Evolutionary conservation across 35 echinoderm and acorn worm species (phyloP).

Genomic region (Chiridota heheva): DNA sequence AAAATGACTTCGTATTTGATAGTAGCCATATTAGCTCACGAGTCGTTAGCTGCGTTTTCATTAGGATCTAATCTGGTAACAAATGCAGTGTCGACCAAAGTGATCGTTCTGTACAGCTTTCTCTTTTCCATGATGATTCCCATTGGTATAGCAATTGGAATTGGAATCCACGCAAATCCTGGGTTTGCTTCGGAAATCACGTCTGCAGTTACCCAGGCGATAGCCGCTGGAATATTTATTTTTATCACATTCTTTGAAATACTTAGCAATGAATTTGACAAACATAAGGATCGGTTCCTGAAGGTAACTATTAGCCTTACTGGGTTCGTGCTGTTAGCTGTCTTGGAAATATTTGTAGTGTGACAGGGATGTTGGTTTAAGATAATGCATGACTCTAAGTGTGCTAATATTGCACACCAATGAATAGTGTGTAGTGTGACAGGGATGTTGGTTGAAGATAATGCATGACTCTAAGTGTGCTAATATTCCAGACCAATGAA

Average conservation of each 20-base stretch:
- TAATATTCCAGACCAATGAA: too few species aligned
- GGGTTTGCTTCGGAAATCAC: conserved; percentile 46
- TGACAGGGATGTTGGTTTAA: too few species aligned
- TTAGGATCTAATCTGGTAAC: conserved; percentile 77
- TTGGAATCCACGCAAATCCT: conserved; percentile 44
- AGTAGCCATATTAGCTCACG: conserved; percentile 80
- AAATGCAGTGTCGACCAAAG: conserved; percentile 29
- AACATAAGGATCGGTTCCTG: conserved; percentile 49
- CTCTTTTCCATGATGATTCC: conserved; percentile 92
- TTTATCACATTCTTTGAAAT: conserved; percentile 99
- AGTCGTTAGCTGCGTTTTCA: conserved; percentile 91
- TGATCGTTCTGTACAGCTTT: conserved; percentile 53
- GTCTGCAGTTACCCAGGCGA: conserved; percentile 78
- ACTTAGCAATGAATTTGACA: conserved; percentile 92
- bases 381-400: too few species aligned
- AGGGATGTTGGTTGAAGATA: too few species aligned
- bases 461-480: too few species aligned
- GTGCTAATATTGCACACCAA: too few species aligned
- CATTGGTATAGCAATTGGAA: conserved; percentile 66
- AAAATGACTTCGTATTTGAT: conserved; percentile 65
- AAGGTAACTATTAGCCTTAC: conserved; percentile 61
- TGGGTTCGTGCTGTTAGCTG: conserved; percentile 70
- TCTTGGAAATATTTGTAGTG: too few species aligned
- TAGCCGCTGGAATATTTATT: conserved; percentile 95
- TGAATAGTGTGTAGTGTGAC: too few species aligned